A percentile compares a stretch with the other conserved stretches of the same genome.
Conservation (phyloP, 2,888 invertebrate species). For the Tinea semifulvella region DNA sequence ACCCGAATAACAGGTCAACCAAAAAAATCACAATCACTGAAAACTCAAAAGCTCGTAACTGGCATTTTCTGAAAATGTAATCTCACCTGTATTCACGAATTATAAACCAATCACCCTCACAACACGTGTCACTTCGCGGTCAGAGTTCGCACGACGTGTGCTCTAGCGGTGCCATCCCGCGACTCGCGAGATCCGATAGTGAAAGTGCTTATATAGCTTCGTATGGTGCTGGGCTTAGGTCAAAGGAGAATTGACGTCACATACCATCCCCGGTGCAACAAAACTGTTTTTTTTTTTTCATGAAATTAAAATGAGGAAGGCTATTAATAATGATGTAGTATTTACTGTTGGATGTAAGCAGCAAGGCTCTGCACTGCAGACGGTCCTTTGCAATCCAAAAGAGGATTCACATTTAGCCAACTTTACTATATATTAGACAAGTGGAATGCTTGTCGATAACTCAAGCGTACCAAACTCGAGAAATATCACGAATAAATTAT, state of each 20-base stretch:
- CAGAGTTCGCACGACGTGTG: slow-evolving; percentile 44
- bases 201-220: slow-evolving; percentile 64
- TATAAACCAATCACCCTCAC: not conserved
- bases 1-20: no score
- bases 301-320: no score
- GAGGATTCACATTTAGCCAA: no score
- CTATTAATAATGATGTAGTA: no score
- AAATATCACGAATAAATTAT: no score
- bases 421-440: no score
- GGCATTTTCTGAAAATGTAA: not conserved
- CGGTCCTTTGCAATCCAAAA: no score
- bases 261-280: slow-evolving; percentile 4
- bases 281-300: not conserved
- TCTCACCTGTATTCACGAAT: slow-evolving; percentile 9
- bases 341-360: no score
- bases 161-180: slow-evolving; percentile 38
- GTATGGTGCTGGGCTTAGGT: not conserved
- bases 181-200: slow-evolving; percentile 48
- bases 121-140: slow-evolving; percentile 25
- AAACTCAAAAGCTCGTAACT: not conserved
- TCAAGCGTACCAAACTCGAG: no score
- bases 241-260: slow-evolving; percentile 30
- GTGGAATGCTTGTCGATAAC: no score
- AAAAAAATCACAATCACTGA: no score
- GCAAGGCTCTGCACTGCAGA: no score